phyloP scores from a whole-genome alignment of 2,888 invertebrate species.

The Artemia sp. region DNA sequence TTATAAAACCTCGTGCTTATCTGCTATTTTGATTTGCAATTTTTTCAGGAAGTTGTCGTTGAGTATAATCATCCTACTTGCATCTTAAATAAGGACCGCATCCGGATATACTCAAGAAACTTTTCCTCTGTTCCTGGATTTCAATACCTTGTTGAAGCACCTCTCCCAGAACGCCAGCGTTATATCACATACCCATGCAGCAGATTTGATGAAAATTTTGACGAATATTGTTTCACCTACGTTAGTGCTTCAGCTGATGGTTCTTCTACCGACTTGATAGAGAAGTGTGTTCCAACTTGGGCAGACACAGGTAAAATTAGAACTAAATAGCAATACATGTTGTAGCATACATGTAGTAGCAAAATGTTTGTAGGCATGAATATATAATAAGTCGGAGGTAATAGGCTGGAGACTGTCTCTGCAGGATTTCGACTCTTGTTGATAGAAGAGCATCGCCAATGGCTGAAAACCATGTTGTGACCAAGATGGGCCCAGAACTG shows the following conservation, averaged over 20 bases:
- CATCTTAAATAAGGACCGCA: neutral
- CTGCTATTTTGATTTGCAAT: neutral
- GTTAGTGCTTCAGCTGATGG: slow-evolving; percentile 13
- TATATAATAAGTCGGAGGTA: too few relatives aligned
- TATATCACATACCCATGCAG: neutral
- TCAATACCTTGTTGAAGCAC: neutral
- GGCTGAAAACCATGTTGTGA: too few relatives aligned
- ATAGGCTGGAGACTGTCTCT: too few relatives aligned
- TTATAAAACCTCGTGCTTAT: too few relatives aligned
- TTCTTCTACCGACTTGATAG: neutral
- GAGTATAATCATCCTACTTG: slow-evolving; percentile 8
- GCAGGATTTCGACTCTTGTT: too few relatives aligned
- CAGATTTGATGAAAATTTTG: neutral
- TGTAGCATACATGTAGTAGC: too few relatives aligned
- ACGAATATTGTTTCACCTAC: neutral
- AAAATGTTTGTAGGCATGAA: too few relatives aligned
- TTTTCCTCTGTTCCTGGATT: slow-evolving; percentile 6
- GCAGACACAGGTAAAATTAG: neutral
- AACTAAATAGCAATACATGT: too few relatives aligned
- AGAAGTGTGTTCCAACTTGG: slow-evolving; percentile 12
- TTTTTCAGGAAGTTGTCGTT: slow-evolving; percentile 6
- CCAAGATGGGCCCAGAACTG: too few relatives aligned
- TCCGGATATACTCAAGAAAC: slow-evolving; percentile 7
- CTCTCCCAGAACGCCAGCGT: neutral
- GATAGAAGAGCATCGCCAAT: too few relatives aligned